phyloP scores from a whole-genome alignment of 1,140 invertebrate species.

The Pectinophora gossypiella region DNA sequence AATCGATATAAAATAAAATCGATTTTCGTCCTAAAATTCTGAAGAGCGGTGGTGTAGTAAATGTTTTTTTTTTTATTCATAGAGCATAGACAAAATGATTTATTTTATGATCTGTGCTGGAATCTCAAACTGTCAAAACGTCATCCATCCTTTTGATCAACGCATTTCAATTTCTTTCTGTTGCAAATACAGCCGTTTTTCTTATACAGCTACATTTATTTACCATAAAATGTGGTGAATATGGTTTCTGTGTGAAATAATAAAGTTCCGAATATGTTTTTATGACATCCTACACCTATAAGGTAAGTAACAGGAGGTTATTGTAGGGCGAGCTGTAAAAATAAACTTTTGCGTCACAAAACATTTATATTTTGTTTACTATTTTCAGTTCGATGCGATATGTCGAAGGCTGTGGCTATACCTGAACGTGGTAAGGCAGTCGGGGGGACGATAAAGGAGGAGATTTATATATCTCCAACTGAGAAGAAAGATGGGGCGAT shows the following conservation, averaged over 20 bases:
- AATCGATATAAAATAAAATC: no score
- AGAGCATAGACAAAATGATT: no score
- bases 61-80: no score
- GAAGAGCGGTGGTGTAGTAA: no score
- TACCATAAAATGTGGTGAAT: neutral
- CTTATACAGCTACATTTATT: constrained; percentile 7
- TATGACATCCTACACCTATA: constrained; percentile 40
- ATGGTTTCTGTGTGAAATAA: constrained; percentile 18
- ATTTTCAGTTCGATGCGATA: constrained; percentile 52
- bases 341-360: constrained; percentile 69
- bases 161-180: constrained; percentile 49
- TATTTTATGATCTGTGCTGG: neutral
- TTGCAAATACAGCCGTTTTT: constrained; percentile 39
- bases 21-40: no score
- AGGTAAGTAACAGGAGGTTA: constrained; percentile 21
- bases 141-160: constrained; percentile 44
- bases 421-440: constrained; percentile 61
- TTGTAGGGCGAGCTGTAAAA: constrained; percentile 30
- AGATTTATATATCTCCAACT: constrained; percentile 48
- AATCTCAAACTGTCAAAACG: constrained; percentile 40
- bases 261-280: constrained; percentile 42
- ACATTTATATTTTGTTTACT: constrained; percentile 62
- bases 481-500: constrained; percentile 63
- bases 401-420: constrained; percentile 65
- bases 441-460: constrained; percentile 48